These are phyloP conservation scores for Podarcis lilfordi DNA, from an alignment of 2,797 vertebrate genomes.

Conservation along the genomic window DNA sequence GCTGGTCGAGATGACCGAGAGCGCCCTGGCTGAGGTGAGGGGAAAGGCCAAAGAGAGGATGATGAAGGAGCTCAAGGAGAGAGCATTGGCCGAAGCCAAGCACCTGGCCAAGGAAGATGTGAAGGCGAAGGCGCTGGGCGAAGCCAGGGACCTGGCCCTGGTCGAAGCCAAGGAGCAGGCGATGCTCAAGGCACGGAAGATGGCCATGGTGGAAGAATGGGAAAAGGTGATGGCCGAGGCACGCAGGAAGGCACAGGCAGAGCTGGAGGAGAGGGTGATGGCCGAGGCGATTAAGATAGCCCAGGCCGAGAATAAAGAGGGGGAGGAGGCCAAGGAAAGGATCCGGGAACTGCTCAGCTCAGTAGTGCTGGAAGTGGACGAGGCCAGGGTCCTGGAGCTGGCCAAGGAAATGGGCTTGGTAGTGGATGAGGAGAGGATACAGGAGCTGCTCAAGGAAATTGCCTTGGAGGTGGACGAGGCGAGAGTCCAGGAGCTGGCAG, in stretches of 20 bases:
- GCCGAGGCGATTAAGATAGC: background rate
- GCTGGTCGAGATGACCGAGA: background rate
- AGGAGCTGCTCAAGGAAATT: background rate
- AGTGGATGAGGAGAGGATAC: background rate
- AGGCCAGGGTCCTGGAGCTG: background rate
- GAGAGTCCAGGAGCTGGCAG: background rate
- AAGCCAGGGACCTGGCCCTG: background rate
- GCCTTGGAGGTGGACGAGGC: background rate
- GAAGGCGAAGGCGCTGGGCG: background rate
- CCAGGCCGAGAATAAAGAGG: background rate
- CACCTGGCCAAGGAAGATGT: background rate
- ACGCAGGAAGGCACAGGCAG: background rate
- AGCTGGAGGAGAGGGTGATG: background rate
- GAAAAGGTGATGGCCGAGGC: background rate
- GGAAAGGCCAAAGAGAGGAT: conserved; percentile 1
- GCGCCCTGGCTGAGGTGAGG: background rate
- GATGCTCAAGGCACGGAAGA: background rate
- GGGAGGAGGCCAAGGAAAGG: background rate
- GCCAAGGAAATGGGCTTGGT: too few relatives aligned
- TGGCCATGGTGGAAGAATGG: background rate
- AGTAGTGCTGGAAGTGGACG: background rate
- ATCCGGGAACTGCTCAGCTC: background rate
- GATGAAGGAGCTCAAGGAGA: background rate
- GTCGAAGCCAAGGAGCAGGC: background rate
- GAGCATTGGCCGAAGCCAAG: background rate